Conservation (phyloP, 1,140 invertebrate species). For the Caenorhabditis tropicalis region DNA sequence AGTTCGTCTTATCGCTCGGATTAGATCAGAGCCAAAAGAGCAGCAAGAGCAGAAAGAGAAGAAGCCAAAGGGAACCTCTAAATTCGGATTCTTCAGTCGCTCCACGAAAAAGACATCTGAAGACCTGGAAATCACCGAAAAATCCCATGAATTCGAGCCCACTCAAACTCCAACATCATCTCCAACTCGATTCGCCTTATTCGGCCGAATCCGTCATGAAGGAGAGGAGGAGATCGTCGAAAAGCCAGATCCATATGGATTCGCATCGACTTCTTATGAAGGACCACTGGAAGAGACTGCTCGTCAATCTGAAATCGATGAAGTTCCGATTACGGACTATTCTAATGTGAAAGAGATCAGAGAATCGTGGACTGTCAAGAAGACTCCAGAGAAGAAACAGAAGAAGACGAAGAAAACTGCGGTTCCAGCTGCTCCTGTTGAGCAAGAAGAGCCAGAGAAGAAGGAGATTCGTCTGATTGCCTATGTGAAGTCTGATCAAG, state of each 20-base stretch:
- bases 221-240: constrained; percentile 63
- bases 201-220: constrained; percentile 57
- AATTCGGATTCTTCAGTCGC: background rate
- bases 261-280: background rate
- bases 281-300: background rate
- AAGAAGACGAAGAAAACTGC: background rate
- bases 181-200: background rate
- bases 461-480: background rate
- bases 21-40: background rate
- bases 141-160: background rate
- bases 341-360: too few relatives aligned
- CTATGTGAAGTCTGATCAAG: constrained; percentile 1
- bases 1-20: background rate
- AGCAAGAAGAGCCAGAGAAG: background rate
- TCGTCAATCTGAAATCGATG: too few relatives aligned
- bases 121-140: background rate
- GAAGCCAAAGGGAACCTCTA: background rate
- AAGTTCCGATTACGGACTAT: too few relatives aligned
- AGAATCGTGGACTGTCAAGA: too few relatives aligned
- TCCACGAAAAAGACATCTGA: background rate
- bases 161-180: background rate
- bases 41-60: background rate
- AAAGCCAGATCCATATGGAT: background rate
- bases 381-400: background rate
- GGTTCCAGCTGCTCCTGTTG: background rate